These are phyloP conservation scores for Hippopotamyrus pictus DNA, from an alignment of 2,797 vertebrate species.

Conservation along the genomic window DNA sequence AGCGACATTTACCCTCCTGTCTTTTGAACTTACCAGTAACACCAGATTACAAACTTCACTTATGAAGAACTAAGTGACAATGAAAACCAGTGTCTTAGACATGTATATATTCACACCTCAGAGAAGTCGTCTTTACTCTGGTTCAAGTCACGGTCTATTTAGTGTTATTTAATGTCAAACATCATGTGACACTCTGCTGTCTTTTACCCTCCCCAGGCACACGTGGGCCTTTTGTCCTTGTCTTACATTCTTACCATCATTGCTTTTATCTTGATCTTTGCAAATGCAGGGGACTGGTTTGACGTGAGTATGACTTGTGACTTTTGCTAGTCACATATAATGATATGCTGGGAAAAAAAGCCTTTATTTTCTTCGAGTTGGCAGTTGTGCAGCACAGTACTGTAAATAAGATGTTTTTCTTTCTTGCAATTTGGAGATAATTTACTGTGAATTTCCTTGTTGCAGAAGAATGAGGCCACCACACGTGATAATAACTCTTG, in stretches of 20 bases:
- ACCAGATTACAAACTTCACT: neutral
- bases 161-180: neutral
- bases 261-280: constrained; percentile 65
- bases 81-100: neutral
- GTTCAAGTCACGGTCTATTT: neutral
- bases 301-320: constrained; percentile 47
- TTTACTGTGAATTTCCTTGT: neutral
- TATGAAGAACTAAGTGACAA: neutral
- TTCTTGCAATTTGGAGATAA: neutral
- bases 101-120: neutral
- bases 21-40: neutral
- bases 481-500: neutral
- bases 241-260: constrained; percentile 51
- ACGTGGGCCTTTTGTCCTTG: constrained; percentile 58
- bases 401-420: neutral
- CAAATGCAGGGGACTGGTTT: constrained; percentile 47
- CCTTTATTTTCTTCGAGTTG: neutral
- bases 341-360: neutral
- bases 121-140: neutral
- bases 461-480: neutral
- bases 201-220: constrained; percentile 48
- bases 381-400: neutral
- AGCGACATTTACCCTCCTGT: neutral
- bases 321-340: neutral
- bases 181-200: neutral